These are phyloP conservation scores for Microplitis demolitor DNA, from an alignment of 1,140 invertebrate genomes.

Conservation along the genomic window DNA sequence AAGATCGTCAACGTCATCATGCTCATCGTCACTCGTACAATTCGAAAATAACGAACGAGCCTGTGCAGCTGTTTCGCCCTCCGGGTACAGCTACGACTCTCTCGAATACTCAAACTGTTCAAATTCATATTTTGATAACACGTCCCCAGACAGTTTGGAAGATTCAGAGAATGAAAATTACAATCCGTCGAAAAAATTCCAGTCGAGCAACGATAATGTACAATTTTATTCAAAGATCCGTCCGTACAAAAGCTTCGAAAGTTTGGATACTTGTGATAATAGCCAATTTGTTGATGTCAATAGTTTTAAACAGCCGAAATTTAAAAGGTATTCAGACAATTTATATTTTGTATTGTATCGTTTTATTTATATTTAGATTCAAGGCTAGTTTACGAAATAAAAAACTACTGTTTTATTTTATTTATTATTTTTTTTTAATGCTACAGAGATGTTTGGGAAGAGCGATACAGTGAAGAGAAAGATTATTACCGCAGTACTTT, in stretches of 20 bases:
- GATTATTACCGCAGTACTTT: conserved; percentile 41
- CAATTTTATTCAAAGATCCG: conserved; percentile 47
- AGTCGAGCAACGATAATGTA: conserved; percentile 22
- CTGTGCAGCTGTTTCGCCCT: conserved; percentile 65
- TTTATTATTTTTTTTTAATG: conserved; percentile 25
- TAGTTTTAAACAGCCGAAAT: conserved; percentile 38
- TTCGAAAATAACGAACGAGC: conserved; percentile 80
- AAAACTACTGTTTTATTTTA: conserved; percentile 13
- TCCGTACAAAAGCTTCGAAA: conserved; percentile 58
- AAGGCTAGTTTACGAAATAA: not conserved
- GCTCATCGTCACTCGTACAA: conserved; percentile 78
- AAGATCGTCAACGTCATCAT: conserved; percentile 54
- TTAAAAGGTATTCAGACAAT: not conserved
- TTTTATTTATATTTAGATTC: not conserved
- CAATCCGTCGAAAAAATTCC: conserved; percentile 18
- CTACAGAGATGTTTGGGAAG: conserved; percentile 46
- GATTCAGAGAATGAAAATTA: conserved; percentile 49
- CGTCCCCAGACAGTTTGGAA: conserved; percentile 64
- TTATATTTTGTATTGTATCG: not conserved
- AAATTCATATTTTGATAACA: conserved; percentile 51
- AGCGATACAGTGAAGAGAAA: conserved; percentile 41
- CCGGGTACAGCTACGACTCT: conserved; percentile 65
- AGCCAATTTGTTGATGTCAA: conserved; percentile 21
- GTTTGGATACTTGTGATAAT: conserved; percentile 46
- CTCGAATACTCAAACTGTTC: conserved; percentile 59